Evolutionary conservation across 2,113 vertebrate species (phyloP), one percentile per base, ranked within the genome.

Genomic region (Pyxicephalus adspersus): DNA sequence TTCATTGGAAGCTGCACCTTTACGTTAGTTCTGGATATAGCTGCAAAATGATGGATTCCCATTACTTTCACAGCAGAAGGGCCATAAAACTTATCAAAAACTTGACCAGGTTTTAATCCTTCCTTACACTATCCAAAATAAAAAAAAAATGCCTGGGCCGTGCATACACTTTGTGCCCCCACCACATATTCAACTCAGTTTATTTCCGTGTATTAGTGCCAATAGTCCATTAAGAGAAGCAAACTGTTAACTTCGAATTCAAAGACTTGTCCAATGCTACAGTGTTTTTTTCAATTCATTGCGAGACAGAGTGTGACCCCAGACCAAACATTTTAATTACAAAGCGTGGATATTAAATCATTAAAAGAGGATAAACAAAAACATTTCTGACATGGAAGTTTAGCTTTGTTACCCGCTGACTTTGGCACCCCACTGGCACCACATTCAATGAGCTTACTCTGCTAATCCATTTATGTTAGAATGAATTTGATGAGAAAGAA

Each of bases 391-490:
- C 50, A 5, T 55, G 22, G 29, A 74, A 55, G 28, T 20, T 58
- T 65, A 82, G 64, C 23, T 70, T 45, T 38, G 70, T 57, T 29
- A 65, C 71, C 71, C 23, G 71, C 68, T 64, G 57, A 54, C 23
- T 23, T 19, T 38, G 61, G 45, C 70, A 26, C 60, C 20, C 68
- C 23, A 64, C 61, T 65, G 31, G 50, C 15, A 29, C 31, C 68
- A 45, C 51, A 28, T 31, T 66, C 80, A 82, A 75, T 82, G n/a
- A 75, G 26, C 63, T 75, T 57, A 82, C 51, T 18, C 68, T 51
- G 9, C 6, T 82, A 82, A 82, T 82, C 80, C 80, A 66, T 54
- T 82, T 82, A 75, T 20, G 31, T 34, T 82, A 50, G 31, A 26
- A 57, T 20, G 28, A 25, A 58, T 38, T 61, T 75, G 28, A 52